phyloP scores from a whole-genome alignment of 53 echinoderm and acorn worm genomes.

The Stichopus horrens region DNA sequence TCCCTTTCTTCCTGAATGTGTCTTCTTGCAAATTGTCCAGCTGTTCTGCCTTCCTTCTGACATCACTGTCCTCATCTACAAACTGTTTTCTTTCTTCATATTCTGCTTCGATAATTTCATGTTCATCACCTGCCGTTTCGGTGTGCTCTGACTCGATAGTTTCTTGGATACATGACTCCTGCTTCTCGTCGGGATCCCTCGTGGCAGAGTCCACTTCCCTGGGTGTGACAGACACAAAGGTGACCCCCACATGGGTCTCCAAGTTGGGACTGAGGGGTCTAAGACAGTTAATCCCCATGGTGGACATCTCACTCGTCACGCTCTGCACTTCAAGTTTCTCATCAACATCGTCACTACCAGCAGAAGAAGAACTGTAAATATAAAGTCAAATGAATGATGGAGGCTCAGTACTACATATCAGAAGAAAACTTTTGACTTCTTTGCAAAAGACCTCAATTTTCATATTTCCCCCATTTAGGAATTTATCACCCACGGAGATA shows the following conservation, averaged over 20 bases:
- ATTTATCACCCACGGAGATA: no score
- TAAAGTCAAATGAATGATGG: no score
- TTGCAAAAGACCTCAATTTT: no score
- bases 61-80: background rate
- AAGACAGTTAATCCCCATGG: background rate
- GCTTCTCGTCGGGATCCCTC: no score
- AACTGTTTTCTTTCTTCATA: background rate
- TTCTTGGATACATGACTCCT: no score
- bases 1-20: background rate
- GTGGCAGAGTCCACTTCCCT: slow-evolving; percentile 10
- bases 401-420: no score
- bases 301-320: slow-evolving; percentile 35
- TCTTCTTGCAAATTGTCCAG: no score
- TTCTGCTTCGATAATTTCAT: background rate
- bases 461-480: no score
- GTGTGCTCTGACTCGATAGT: no score
- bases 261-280: background rate
- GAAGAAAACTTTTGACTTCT: no score
- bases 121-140: no score
- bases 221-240: slow-evolving; percentile 26
- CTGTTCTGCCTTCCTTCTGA: background rate
- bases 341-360: background rate
- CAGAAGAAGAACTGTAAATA: no score
- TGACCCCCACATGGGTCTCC: slow-evolving; percentile 7
- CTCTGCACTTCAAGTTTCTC: slow-evolving; percentile 38